Base-by-base conservation (phyloP, 2,797 vertebrate genomes). In the Pampus argenteus region DNA sequence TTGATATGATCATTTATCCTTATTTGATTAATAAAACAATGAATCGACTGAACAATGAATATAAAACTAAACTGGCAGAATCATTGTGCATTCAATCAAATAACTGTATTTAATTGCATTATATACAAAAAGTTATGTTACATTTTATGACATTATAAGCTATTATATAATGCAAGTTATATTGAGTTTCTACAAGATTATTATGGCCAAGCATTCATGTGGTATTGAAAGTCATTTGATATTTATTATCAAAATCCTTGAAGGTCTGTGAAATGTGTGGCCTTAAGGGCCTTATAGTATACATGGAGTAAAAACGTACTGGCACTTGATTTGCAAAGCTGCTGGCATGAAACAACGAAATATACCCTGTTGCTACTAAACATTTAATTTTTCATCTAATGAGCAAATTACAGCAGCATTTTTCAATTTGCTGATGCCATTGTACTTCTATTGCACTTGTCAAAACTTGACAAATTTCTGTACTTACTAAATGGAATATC, bases 381-480 rank as follows among this genome's bases (percentile, higher is more conserved):
- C 20, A 45, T 54, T 78, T 71, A 75, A 22, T 9, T 61, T 57
- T 1, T 15, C 50, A 63, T 50, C 63, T 59, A 36, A 48, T 52
- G n/a, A 54, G 26, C 59, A 72, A 76, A 59, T 56, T 66, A 61
- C 59, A 66, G 36, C 38, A 48, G 11, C 18, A 8, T 23, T 75
- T 72, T 69, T 80, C 29, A 51, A 48, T 84, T 74, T 59, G 6
- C 50, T 47, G 17, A 66, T 66, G 40, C 38, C 17, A 26, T 66
- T 74, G 28, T 31, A 42, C 40, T 44, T 67, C 26, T 22, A 52
- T 57, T 78, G 48, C 8, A 18, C 38, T 63, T 78, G 65, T 79
- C 77, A 83, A 42, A 81, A 65, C 42, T 42, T 49, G 57, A 84
- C 45, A 55, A 65, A 48, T 69, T 64, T 42, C 60, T 20, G 49